Base-by-base conservation (phyloP, 2,797 vertebrate genomes). In the Sebastes glaucus region DNA sequence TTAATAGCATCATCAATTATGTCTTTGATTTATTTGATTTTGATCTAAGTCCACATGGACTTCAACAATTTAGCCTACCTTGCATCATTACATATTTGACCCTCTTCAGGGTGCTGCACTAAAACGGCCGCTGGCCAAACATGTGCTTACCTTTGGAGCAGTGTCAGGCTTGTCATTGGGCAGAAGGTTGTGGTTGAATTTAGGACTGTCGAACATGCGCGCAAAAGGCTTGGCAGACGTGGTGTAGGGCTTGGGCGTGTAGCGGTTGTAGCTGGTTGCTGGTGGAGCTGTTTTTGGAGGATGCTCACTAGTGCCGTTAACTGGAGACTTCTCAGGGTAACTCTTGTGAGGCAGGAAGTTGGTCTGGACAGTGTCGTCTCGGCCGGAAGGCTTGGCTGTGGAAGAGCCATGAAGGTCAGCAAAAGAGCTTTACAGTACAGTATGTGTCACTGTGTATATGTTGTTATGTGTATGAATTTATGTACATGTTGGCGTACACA, bases 171-270 rank as follows among this genome's bases (percentile, higher is more conserved):
- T 96, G 81, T 99, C 97, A 53, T 97, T 98, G 88, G 97, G 96
- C 94, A 98, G 92, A 83, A 99, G 97, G 89, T 99, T 99, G 92
- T 99, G 98, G 92, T 97, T 99, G 94, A 99, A 99, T 87, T 99
- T 99, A 0, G 98, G 98, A 78, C 98, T 99, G 84, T 99, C 98
- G 23, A 99, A 99, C 94, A 99, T 99, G 94, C 98, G 97, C 61
- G 99, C 95, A 65, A 97, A 99, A 3, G 97, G 97, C 71, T 96
- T 96, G 63, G 97, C 97, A 53, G 97, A 95, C 79, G 92, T 96
- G 63, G 94, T 98, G 85, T 96, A 98, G n/a, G 96, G 97, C 86
- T 98, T 98, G 77, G 97, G 94, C 22, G 94, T 94, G 82, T 97
- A 98, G 83, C 96, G 96, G 84, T 96, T 97, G 81, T 97, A 98